Percentiles rank a stretch among this genome's conserved stretches.
Evolutionary conservation across 2,797 vertebrate genomes (phyloP).

Genomic region (Harpagifer antarcticus): DNA sequence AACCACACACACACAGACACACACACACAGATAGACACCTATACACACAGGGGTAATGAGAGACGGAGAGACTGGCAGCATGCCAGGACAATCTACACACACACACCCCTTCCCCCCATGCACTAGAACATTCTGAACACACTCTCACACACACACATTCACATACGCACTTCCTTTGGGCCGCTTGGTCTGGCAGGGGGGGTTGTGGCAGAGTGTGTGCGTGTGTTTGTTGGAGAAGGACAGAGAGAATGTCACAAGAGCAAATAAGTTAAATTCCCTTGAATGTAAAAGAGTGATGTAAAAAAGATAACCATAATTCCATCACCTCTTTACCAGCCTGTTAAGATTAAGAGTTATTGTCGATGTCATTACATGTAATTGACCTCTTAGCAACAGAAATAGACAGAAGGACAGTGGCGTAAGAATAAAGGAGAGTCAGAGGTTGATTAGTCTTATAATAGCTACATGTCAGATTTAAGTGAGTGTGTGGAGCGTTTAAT

Average conservation of each 20-base stretch:
- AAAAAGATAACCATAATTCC: constrained; percentile 13
- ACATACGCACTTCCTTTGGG: constrained; percentile 7
- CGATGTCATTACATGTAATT: constrained; percentile 20
- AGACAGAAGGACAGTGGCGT: constrained; percentile 14
- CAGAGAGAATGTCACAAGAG: constrained; percentile 28
- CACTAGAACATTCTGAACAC: constrained; percentile 66
- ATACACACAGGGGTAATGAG: constrained; percentile 77
- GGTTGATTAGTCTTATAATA: neutral
- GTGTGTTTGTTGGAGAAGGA: constrained; percentile 8
- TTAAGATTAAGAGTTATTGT: constrained; percentile 17
- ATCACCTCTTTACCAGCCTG: neutral
- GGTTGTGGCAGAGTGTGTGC: constrained; percentile 30
- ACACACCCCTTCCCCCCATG: constrained; percentile 41
- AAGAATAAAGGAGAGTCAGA: neutral
- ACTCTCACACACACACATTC: neutral
- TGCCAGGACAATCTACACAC: constrained; percentile 76
- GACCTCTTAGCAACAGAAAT: constrained; percentile 10
- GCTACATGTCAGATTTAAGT: constrained; percentile 13
- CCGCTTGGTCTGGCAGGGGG: constrained; percentile 53
- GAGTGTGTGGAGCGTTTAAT: constrained; percentile 25
- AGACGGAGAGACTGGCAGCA: constrained; percentile 79
- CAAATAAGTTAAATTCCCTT: constrained; percentile 27
- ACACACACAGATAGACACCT: too few species aligned
- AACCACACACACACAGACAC: constrained; percentile 21
- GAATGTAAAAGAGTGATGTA: constrained; percentile 18